Conservation (phyloP, 2,888 invertebrate species). For the Mesochorus sp. region DNA sequence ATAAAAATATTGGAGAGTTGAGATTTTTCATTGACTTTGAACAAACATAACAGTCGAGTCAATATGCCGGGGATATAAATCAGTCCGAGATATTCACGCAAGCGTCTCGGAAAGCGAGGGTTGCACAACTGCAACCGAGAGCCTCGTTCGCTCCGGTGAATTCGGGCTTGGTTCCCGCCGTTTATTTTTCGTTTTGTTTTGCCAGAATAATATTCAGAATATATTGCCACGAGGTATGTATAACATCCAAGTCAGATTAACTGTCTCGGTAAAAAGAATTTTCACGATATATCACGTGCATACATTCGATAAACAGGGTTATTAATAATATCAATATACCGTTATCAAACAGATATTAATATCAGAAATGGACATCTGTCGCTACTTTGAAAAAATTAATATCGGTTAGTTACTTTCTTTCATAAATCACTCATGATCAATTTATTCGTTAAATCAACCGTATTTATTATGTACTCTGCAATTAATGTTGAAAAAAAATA, state of each 20-base stretch:
- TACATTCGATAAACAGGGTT: conserved; percentile 27
- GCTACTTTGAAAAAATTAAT: too few relatives aligned
- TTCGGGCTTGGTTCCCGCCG: conserved; percentile 32
- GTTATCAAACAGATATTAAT: not conserved
- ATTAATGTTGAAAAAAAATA: too few relatives aligned
- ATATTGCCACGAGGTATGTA: conserved; percentile 18
- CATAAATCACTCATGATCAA: not conserved
- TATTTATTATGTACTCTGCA: too few relatives aligned
- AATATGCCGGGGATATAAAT: conserved; percentile 50
- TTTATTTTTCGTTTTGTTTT: conserved; percentile 49
- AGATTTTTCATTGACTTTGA: conserved; percentile 43
- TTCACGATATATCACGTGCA: conserved; percentile 18
- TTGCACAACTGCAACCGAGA: conserved; percentile 40
- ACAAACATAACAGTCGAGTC: conserved; percentile 42
- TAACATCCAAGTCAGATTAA: conserved; percentile 3
- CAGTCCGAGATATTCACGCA: conserved; percentile 40
- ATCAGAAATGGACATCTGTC: too few relatives aligned
- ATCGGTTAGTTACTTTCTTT: too few relatives aligned
- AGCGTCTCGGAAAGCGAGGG: conserved; percentile 24
- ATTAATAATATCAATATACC: conserved; percentile 14
- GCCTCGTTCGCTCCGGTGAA: conserved; percentile 37
- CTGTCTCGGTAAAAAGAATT: conserved; percentile 17
- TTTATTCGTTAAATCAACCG: too few relatives aligned
- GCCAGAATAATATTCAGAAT: conserved; percentile 50
- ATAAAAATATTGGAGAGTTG: not conserved